phyloP scores from a whole-genome alignment of 2,797 vertebrate genomes.

The Bufotes viridis region DNA sequence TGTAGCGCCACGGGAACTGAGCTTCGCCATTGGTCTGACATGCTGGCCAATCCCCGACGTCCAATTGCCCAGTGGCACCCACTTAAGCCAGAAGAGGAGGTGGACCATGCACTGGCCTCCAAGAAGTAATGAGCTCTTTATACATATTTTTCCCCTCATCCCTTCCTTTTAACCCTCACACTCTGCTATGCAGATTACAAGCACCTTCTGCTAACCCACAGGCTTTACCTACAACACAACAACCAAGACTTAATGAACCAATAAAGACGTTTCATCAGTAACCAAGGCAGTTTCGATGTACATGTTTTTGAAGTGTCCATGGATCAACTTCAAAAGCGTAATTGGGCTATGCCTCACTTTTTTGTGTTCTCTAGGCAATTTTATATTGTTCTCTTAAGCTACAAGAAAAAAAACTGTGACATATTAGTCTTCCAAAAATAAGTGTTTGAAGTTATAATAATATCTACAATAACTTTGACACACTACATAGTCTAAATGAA shows the following conservation, averaged over 20 bases:
- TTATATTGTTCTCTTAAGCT: slow-evolving; percentile 28
- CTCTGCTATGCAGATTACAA: slow-evolving; percentile 61
- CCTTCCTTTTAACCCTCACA: background rate
- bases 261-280: slow-evolving; percentile 15
- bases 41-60: slow-evolving; percentile 95
- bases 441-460: slow-evolving; percentile 2
- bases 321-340: background rate
- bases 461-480: background rate
- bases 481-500: background rate
- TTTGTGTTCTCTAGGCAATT: slow-evolving; percentile 29
- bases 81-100: slow-evolving; percentile 95
- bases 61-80: slow-evolving; percentile 99
- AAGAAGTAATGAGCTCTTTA: slow-evolving; percentile 83
- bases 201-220: slow-evolving; percentile 52
- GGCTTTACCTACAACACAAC: slow-evolving; percentile 34
- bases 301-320: background rate
- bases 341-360: background rate
- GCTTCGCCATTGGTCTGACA: slow-evolving; percentile 98
- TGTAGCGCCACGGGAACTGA: slow-evolving; percentile 88
- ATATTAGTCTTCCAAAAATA: slow-evolving; percentile 32
- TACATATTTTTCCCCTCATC: background rate
- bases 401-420: slow-evolving; percentile 27
- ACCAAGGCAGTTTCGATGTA: background rate
- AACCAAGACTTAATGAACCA: slow-evolving; percentile 40
- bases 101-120: slow-evolving; percentile 89